Evolutionary conservation across 2,797 vertebrate genomes (phyloP).

Genomic region (Mormyrops boulengeri): DNA sequence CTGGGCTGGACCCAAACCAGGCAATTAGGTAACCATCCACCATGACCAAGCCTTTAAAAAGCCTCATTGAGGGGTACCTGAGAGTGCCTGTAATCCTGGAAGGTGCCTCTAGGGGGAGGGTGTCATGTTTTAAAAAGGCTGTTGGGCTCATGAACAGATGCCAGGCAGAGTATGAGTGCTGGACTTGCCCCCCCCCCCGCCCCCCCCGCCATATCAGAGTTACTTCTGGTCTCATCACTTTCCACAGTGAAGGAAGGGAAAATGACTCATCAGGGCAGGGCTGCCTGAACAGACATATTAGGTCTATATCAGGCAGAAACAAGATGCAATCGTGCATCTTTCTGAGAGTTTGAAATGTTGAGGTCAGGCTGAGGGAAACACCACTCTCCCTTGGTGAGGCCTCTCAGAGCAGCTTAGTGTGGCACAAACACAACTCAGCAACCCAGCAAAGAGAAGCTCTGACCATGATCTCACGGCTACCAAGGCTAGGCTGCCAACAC

Average conservation of each 20-base stretch:
- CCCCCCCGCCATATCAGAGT: background rate
- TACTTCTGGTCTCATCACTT: constrained; percentile 2
- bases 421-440: background rate
- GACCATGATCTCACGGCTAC: background rate
- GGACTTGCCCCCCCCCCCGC: too few relatives aligned
- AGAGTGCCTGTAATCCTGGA: background rate
- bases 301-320: background rate
- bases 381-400: background rate
- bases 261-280: background rate
- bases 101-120: background rate
- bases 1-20: background rate
- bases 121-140: background rate
- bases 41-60: background rate
- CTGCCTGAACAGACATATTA: background rate
- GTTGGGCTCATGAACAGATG: background rate
- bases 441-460: background rate
- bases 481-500: background rate
- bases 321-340: background rate
- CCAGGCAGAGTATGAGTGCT: background rate
- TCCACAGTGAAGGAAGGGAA: background rate
- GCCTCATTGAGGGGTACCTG: background rate
- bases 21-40: background rate
- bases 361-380: background rate
- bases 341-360: background rate
- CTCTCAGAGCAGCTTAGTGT: background rate